Evolutionary conservation across 1,140 invertebrate genomes (phyloP), one percentile per base, ranked within the genome.

Genomic region (Magallana angulata): DNA sequence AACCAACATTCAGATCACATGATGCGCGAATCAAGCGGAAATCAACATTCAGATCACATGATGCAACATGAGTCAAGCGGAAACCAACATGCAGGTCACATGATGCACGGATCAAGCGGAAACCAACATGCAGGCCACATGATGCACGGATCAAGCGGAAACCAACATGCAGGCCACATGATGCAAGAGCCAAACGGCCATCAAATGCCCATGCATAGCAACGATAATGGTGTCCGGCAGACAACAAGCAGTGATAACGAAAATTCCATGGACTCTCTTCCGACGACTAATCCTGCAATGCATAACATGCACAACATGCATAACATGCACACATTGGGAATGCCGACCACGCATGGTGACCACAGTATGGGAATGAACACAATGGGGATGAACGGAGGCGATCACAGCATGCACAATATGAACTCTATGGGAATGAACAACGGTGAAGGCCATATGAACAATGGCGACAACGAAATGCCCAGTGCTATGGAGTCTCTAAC

Each of bases 401-500:
- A 76, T 30, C 68, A 76, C 24, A 76, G 24, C 36, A 76, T 76
- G 68, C 68, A 76, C 30, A 76, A 12, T 30, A 76, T 76, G 30
- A 76, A 82, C 81, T 57, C 81, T 9, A 82, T 82, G 81, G 81
- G 81, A 6, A 82, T 82, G 81, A 82, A 16, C 57, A 57, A 82
- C 36, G 81, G 81, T 11, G 81, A 76, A 48, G 36, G 36, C 6
- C 36, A 76, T 24, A 76, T 76, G 68, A 76, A 76, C 24, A 76
- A 76, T 76, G 68, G 68, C 11, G 68, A 76, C 68, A 76, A 12
- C 14, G 68, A 76, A 30, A 76, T 76, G 68, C 68, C 68, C 12
- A 76, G 68, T 82, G 57, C 56, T 57, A 88, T 88, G 87, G 62
- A 88, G 58, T 71, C 87, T 1, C 18, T 88, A 4, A 76, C 87